phyloP scores from a whole-genome alignment of 2,888 invertebrate genomes.

The Mystacides longicornis region DNA sequence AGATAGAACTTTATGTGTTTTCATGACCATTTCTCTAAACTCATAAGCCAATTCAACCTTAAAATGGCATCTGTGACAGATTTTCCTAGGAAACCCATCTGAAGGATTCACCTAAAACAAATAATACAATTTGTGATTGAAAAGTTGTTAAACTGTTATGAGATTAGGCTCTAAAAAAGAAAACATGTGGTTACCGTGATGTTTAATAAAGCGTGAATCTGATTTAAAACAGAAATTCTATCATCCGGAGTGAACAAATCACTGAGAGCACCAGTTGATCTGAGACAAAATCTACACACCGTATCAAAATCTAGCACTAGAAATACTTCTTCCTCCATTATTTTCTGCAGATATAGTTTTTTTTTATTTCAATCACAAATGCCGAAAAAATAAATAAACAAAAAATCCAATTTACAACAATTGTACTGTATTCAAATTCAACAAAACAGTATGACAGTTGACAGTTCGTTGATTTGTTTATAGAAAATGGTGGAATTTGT shows the following conservation, averaged over 20 bases:
- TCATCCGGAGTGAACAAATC: slow-evolving; percentile 16
- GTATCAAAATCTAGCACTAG: slow-evolving; percentile 22
- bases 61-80: slow-evolving; percentile 23
- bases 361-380: not conserved
- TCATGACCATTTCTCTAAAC: slow-evolving; percentile 22
- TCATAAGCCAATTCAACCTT: slow-evolving; percentile 22
- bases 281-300: slow-evolving; percentile 24
- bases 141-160: not conserved
- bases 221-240: slow-evolving; percentile 9
- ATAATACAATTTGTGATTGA: not conserved
- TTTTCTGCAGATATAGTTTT: not conserved
- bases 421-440: too few species aligned
- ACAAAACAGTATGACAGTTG: too few species aligned
- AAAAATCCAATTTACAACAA: too few species aligned
- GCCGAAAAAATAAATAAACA: too few species aligned
- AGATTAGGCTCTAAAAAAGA: not conserved
- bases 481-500: too few species aligned
- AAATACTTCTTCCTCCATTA: slow-evolving; percentile 18
- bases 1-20: slow-evolving; percentile 19
- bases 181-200: slow-evolving; percentile 18
- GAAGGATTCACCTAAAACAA: slow-evolving; percentile 18
- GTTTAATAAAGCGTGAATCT: slow-evolving; percentile 16
- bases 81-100: slow-evolving; percentile 20
- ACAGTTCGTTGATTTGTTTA: too few species aligned
- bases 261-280: slow-evolving; percentile 19